A percentile compares a stretch with the other conserved stretches of the same genome.
phyloP scores from a whole-genome alignment of 2,888 invertebrate species.

The Drosophila barbarae region DNA sequence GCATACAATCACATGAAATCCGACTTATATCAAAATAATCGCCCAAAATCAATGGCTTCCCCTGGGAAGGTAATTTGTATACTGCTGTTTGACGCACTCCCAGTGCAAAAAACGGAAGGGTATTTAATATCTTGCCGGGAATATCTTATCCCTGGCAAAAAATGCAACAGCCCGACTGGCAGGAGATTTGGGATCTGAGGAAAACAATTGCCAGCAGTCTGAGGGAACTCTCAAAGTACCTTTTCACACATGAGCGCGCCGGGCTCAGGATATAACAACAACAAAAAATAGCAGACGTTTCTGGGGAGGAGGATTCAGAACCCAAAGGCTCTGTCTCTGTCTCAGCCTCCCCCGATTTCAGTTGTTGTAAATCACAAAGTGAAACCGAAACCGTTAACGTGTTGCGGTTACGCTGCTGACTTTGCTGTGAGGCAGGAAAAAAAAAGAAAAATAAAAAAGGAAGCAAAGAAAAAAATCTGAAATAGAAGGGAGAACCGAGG shows the following conservation, averaged over 20 bases:
- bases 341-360: slow-evolving; percentile 25
- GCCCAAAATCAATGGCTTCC: slow-evolving; percentile 23
- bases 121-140: slow-evolving; percentile 12
- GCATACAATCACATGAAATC: slow-evolving; percentile 6
- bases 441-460: slow-evolving; percentile 17
- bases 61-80: slow-evolving; percentile 30
- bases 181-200: slow-evolving; percentile 34
- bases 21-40: slow-evolving; percentile 17
- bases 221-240: slow-evolving; percentile 63
- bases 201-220: slow-evolving; percentile 39
- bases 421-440: slow-evolving; percentile 49
- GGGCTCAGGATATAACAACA: slow-evolving; percentile 8
- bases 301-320: slow-evolving; percentile 11
- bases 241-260: slow-evolving; percentile 72
- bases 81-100: slow-evolving; percentile 7
- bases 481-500: slow-evolving; percentile 34
- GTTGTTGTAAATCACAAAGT: slow-evolving; percentile 70
- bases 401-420: slow-evolving; percentile 71
- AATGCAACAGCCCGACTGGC: slow-evolving; percentile 47
- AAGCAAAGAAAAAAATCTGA: background rate
- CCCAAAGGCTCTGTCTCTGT: background rate
- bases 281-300: slow-evolving; percentile 23
- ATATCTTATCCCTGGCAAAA: slow-evolving; percentile 11
- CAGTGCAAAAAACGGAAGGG: slow-evolving; percentile 13
- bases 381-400: slow-evolving; percentile 76